Conservation (phyloP, 1,140 invertebrate genomes). For the Eumeta japonica region DNA sequence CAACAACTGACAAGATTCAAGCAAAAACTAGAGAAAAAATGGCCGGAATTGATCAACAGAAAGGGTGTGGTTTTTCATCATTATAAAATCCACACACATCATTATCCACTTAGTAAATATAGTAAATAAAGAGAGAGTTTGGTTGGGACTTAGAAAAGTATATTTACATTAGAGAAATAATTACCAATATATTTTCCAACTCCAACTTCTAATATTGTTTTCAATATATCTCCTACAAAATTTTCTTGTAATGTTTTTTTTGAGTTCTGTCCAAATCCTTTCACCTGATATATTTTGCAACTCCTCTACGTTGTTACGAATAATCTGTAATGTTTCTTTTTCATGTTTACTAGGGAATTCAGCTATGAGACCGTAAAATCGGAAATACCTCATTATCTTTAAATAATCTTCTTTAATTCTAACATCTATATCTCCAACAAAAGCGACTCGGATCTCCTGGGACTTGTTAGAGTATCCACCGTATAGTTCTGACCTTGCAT, state of each 20-base stretch:
- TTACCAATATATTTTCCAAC: conserved; percentile 74
- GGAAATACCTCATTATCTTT: conserved; percentile 91
- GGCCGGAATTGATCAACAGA: no score
- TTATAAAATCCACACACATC: no score
- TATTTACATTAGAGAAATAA: background rate
- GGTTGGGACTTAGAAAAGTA: no score
- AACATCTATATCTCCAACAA: conserved; percentile 85
- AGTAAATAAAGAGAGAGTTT: no score
- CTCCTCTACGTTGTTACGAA: conserved; percentile 79
- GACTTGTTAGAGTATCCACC: no score
- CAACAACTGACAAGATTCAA: no score
- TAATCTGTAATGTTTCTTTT: conserved; percentile 71
- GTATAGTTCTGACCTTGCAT: no score
- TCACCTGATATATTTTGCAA: conserved; percentile 88
- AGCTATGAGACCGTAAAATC: conserved; percentile 93
- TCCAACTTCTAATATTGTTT: conserved; percentile 76
- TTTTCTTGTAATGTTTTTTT: conserved; percentile 88
- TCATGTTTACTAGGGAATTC: conserved; percentile 73
- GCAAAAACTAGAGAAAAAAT: no score
- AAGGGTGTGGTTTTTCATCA: no score
- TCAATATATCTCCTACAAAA: conserved; percentile 71
- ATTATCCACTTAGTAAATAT: no score
- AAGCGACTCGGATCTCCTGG: conserved; percentile 72
- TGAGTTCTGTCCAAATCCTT: conserved; percentile 93
- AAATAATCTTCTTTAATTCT: conserved; percentile 97